Evolutionary conservation across 2,888 invertebrate species (phyloP), one percentile per base, ranked within the genome.

Genomic region (Esperia sulphurella): DNA sequence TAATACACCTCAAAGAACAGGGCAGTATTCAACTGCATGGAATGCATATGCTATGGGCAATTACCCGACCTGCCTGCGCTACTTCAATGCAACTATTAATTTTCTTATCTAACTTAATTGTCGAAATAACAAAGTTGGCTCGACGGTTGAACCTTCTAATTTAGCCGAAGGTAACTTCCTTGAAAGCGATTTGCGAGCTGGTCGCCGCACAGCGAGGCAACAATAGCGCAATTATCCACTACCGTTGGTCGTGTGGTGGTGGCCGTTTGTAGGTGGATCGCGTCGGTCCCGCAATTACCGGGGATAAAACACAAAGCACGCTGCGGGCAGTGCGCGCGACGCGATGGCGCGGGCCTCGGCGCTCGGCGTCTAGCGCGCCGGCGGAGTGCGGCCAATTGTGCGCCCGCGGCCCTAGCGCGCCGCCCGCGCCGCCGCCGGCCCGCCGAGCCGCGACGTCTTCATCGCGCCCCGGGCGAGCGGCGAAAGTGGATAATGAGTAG

Each of bases 401-500:
- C 68, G 81, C 83, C 81, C 69, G 77, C 74, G 81, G 83, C 68
- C 54, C 47, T 58, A 79, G 83, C 77, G 58, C 71, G 66, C 61
- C 39, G 56, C 55, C 45, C 52, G 52, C 61, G 54, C 59, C 57
- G 47, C 45, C 33, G 1, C 6, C 43, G 41, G 37, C 59, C 63
- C 61, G 59, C 65, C 63, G 31, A 29, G 65, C 63, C 58, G 73
- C 79, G 81, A 84, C 84, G 85, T 81, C 85, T 85, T 83, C 85
- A 84, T 83, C 75, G 75, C 77, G 81, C 85, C 80, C 59, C 73
- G 68, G 80, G 85, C 82, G 54, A 70, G 65, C 75, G 72, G 72
- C 79, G 75, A 84, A 86, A 87, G 84, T 87, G 85, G 88, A 87
- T 87, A 88, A 89, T 89, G 79, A 86, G 79, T 83, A 82, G 81